Evolutionary conservation across 2,113 vertebrate species (phyloP).

Genomic region (Spheniscus mendiculus): DNA sequence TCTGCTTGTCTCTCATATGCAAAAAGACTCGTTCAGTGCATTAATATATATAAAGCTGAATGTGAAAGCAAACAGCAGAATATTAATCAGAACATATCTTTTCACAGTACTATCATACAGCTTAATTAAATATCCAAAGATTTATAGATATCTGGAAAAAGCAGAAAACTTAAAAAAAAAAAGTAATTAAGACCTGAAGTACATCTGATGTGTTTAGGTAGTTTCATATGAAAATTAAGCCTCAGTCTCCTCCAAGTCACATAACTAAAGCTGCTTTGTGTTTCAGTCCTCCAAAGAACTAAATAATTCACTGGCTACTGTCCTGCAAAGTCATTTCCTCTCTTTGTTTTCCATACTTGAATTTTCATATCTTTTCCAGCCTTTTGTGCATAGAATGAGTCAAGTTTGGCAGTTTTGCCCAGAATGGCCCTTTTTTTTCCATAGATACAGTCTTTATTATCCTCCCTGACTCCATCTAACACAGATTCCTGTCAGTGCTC

Average conservation of each 20-base stretch:
- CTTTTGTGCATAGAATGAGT: conserved; percentile 62
- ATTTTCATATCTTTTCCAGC: conserved; percentile 67
- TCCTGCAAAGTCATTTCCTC: conserved; percentile 72
- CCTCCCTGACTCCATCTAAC: conserved; percentile 34
- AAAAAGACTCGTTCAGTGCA: neutral
- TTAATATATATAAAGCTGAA: neutral
- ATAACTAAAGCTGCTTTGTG: conserved; percentile 54
- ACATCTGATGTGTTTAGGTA: neutral
- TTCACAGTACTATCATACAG: neutral
- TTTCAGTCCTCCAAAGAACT: conserved; percentile 21
- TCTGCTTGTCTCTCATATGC: neutral
- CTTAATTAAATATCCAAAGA: neutral
- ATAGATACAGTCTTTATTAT: conserved; percentile 55
- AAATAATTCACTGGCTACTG: conserved; percentile 31
- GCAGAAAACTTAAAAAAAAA: neutral
- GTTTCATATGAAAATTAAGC: neutral
- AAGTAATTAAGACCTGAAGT: neutral
- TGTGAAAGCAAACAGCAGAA: neutral
- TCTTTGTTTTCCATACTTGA: conserved; percentile 67
- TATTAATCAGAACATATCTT: neutral
- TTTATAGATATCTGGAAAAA: neutral
- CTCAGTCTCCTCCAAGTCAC: neutral
- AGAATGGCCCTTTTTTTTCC: conserved; percentile 47
- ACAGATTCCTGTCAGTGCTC: conserved; percentile 26
- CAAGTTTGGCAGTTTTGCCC: conserved; percentile 56